Base-by-base conservation (phyloP, 1,140 invertebrate species). In the Philotrypesis tridentata region DNA sequence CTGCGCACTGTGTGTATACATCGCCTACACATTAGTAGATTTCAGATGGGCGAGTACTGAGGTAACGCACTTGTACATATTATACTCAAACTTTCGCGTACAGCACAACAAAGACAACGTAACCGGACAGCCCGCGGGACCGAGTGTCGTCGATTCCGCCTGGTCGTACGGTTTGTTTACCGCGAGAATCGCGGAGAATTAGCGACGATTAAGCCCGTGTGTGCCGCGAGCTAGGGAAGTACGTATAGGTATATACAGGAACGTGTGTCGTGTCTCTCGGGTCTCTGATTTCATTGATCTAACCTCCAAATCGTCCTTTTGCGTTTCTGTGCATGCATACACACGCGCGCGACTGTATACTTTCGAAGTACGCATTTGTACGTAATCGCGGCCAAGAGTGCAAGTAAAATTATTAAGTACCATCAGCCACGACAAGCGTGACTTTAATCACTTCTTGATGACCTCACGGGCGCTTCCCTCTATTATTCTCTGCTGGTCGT, bases 261-360 rank as follows among this genome's bases (percentile, higher is more conserved):
- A 55, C 48, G 48, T 17, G 14, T 55, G 14, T 55, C 17, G 21
- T 43, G 5, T 5, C 21, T 0, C 0, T 14, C 48, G 40, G 12
- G 67, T 43, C 61, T 5, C 75, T 61, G 61, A 40, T 11, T 75
- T 27, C 48, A 82, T 70, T 70, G 33, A 76, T 82, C 74, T 82
- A 75, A 75, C 67, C 31, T 48, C 70, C 14, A 68, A 65, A 79
- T 79, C 25, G 1, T 33, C 29, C 76, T 23, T 40, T 31, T 6
- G 31, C n/a, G n/a, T n/a, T n/a, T n/a, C n/a, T n/a, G n/a, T n/a
- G n/a, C n/a, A n/a, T n/a, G n/a, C n/a, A n/a, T n/a, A n/a, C n/a
- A n/a, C n/a, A n/a, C n/a, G n/a, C n/a, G n/a, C n/a, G n/a, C 33
- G 40, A 37, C 33, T 37, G 33, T 37, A n/a, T n/a, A 14, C 43